These are phyloP conservation scores for Parambassis ranga DNA, from an alignment of 2,797 vertebrate species.

Conservation along the genomic window DNA sequence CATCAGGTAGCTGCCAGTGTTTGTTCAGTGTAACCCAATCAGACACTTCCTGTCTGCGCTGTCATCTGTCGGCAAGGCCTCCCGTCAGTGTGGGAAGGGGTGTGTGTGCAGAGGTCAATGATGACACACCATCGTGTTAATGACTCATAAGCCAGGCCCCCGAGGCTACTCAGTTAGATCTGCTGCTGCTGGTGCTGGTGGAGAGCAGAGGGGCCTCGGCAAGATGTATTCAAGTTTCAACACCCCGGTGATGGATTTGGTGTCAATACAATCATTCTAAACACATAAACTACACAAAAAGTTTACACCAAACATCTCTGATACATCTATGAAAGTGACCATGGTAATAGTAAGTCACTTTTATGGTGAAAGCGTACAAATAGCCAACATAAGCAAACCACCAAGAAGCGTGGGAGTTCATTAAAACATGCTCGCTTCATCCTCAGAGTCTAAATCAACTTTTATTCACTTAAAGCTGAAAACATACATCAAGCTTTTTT, in stretches of 20 bases:
- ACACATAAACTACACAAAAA: too few species aligned
- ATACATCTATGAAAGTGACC: not conserved
- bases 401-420: slow-evolving; percentile 24
- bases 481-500: not conserved
- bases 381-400: slow-evolving; percentile 36
- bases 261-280: not conserved
- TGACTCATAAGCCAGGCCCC: slow-evolving; percentile 63
- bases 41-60: slow-evolving; percentile 79
- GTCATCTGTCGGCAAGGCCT: slow-evolving; percentile 74
- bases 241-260: slow-evolving; percentile 36
- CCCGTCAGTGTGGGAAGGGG: slow-evolving; percentile 35
- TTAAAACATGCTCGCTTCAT: slow-evolving; percentile 27
- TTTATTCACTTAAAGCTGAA: slow-evolving; percentile 20
- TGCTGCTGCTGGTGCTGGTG: slow-evolving; percentile 10
- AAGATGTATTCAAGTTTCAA: slow-evolving; percentile 40
- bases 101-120: slow-evolving; percentile 56
- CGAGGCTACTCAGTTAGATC: slow-evolving; percentile 53
- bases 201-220: slow-evolving; percentile 30
- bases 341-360: slow-evolving; percentile 26
- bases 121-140: slow-evolving; percentile 70
- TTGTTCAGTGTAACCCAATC: slow-evolving; percentile 81
- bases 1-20: slow-evolving; percentile 79
- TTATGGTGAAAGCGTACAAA: slow-evolving; percentile 17
- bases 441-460: slow-evolving; percentile 28
- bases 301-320: not conserved